These are phyloP conservation scores for Aphyosemion australe DNA, from an alignment of 2,113 vertebrate species.

Conservation along the genomic window DNA sequence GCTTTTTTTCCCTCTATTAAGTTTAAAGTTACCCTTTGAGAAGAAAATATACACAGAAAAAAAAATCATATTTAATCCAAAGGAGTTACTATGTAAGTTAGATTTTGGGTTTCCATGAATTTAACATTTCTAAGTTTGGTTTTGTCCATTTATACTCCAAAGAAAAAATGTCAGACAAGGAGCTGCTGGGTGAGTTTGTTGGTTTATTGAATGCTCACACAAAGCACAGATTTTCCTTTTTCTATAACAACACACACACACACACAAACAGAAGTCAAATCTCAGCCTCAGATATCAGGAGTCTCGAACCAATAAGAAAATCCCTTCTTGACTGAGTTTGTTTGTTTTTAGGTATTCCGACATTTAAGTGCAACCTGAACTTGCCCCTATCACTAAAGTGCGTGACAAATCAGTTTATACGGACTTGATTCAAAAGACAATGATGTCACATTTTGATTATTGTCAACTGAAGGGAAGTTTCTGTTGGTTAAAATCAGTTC, in stretches of 20 bases:
- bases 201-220: constrained; percentile 8
- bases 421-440: constrained; percentile 32
- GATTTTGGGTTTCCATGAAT: constrained; percentile 14
- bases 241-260: constrained; percentile 18
- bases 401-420: constrained; percentile 68
- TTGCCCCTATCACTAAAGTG: constrained; percentile 18
- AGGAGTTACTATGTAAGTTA: constrained; percentile 21
- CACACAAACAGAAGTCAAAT: not conserved
- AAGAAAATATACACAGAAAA: not conserved
- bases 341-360: constrained; percentile 34
- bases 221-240: constrained; percentile 11
- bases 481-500: constrained; percentile 25
- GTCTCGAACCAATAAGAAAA: constrained; percentile 1
- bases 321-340: constrained; percentile 9
- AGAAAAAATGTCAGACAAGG: constrained; percentile 33
- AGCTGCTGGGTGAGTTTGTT: constrained; percentile 3
- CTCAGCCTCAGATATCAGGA: not conserved
- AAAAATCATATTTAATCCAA: constrained; percentile 9
- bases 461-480: constrained; percentile 36
- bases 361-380: constrained; percentile 35
- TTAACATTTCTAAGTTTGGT: constrained; percentile 15
- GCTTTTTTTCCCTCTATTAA: constrained; percentile 15
- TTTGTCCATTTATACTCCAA: constrained; percentile 46
- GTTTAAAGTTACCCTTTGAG: constrained; percentile 5
- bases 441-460: constrained; percentile 42